Percentiles rank a stretch among this genome's conserved stretches.
Evolutionary conservation across 1,140 invertebrate genomes (phyloP).

Genomic region (Piezodorus guildinii): DNA sequence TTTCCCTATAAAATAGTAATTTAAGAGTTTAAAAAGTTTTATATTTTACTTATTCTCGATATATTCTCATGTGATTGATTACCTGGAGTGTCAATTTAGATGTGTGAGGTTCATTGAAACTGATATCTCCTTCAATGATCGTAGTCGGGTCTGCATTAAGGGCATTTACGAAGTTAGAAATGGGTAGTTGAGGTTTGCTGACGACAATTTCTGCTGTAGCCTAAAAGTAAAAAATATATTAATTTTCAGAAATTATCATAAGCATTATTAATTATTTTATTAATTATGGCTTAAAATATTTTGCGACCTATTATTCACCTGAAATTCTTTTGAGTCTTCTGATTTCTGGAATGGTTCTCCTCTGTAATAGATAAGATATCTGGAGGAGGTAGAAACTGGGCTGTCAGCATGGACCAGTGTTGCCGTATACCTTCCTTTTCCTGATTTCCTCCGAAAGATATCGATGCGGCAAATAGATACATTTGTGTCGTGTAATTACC

Average conservation of each 20-base stretch:
- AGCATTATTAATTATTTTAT: no score
- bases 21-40: no score
- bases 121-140: conserved; percentile 37
- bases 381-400: conserved; percentile 39
- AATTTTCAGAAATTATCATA: no score
- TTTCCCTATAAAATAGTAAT: no score
- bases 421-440: conserved; percentile 36
- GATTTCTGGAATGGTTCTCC: conserved; percentile 28
- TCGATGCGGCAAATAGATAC: conserved; percentile 38
- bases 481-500: no score
- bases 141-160: conserved; percentile 38
- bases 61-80: no score
- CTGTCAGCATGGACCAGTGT: conserved; percentile 41
- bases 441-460: conserved; percentile 37
- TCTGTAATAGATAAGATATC: conserved; percentile 35
- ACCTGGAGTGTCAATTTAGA: no score
- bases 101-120: conserved; percentile 32
- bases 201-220: conserved; percentile 33
- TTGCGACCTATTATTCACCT: not conserved
- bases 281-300: no score
- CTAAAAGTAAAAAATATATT: not conserved
- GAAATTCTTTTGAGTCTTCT: conserved; percentile 24
- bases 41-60: no score
- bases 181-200: conserved; percentile 35
- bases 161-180: conserved; percentile 40